A percentile compares a stretch with the other conserved stretches of the same genome.
These are phyloP conservation scores for Neoaliturus tenellus DNA, from an alignment of 2,888 invertebrate genomes.

Conservation along the genomic window DNA sequence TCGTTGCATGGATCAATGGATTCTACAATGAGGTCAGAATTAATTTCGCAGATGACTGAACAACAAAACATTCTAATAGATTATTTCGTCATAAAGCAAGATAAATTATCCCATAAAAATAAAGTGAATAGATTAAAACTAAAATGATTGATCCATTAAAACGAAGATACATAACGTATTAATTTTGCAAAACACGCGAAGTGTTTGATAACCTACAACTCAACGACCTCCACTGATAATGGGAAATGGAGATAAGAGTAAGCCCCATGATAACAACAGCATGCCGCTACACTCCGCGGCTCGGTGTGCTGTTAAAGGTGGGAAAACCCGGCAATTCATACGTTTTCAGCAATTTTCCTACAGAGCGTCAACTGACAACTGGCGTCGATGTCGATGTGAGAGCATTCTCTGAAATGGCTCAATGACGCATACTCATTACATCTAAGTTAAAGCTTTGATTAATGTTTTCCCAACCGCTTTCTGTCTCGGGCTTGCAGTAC, in stretches of 20 bases:
- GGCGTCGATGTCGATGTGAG: too few relatives aligned
- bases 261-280: not conserved
- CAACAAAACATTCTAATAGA: not conserved
- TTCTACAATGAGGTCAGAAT: not conserved
- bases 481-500: too few relatives aligned
- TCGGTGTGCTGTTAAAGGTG: too few relatives aligned
- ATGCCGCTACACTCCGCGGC: not conserved
- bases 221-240: conserved; percentile 5
- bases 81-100: not conserved
- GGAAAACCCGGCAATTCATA: too few relatives aligned
- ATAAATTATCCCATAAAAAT: not conserved
- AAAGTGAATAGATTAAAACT: not conserved
- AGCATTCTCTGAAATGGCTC: too few relatives aligned
- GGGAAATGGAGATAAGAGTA: not conserved
- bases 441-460: too few relatives aligned
- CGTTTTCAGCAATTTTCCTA: too few relatives aligned
- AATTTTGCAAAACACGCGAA: conserved; percentile 2
- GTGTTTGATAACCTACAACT: not conserved
- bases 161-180: not conserved
- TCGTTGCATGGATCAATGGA: too few relatives aligned
- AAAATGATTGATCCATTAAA: not conserved
- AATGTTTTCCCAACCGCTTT: too few relatives aligned
- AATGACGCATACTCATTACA: too few relatives aligned
- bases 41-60: not conserved
- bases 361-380: too few relatives aligned